phyloP scores from a whole-genome alignment of 2,797 vertebrate species.

The Knipowitschia caucasica region DNA sequence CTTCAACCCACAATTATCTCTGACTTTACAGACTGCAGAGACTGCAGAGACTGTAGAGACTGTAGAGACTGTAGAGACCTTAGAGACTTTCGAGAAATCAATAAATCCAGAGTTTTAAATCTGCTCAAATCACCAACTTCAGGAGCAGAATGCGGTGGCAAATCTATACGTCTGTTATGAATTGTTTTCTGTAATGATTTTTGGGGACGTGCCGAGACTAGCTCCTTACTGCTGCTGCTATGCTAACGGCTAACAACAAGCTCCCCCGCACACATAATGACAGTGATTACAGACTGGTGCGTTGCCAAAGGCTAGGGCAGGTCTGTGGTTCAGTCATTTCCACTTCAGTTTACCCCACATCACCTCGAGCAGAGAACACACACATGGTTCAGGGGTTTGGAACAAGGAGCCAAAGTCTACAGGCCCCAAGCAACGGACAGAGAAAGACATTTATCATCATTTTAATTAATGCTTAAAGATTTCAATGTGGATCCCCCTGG shows the following conservation, averaged over 20 bases:
- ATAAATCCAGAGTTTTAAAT: no score
- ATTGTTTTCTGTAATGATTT: conserved; percentile 16
- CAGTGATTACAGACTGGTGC: conserved; percentile 27
- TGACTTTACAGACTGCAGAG: not conserved
- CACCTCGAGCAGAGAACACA: not conserved
- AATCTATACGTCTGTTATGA: no score
- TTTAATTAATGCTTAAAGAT: no score
- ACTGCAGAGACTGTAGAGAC: no score
- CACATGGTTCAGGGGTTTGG: not conserved
- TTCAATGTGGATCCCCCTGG: no score
- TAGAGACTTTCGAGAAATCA: no score
- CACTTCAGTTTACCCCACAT: not conserved
- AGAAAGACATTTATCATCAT: no score
- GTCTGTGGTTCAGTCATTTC: conserved; percentile 1
- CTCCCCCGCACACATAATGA: not conserved
- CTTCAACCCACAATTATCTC: not conserved
- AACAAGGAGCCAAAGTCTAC: not conserved
- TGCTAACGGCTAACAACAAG: conserved; percentile 16
- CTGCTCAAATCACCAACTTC: no score
- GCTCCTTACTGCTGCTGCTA: not conserved
- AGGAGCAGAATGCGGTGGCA: no score
- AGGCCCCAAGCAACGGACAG: no score
- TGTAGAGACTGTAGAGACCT: no score
- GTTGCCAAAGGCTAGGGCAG: conserved; percentile 18
- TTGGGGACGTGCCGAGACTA: conserved; percentile 7